A percentile compares a stretch with the other conserved stretches of the same genome.
These are phyloP conservation scores for Camponotus fellah DNA, from an alignment of 2,888 invertebrate genomes.

Conservation along the genomic window DNA sequence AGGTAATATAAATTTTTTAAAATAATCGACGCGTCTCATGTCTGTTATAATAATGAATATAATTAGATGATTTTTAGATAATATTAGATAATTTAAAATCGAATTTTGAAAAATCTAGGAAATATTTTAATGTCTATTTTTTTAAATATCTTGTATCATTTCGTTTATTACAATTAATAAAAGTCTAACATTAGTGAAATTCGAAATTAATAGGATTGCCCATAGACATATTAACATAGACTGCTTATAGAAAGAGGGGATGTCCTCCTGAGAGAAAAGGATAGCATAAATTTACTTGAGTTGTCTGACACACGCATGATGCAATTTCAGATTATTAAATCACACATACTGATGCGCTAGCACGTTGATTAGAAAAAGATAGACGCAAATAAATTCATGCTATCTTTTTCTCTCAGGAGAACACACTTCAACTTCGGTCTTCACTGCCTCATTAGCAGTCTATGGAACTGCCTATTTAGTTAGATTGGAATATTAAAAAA, in stretches of 20 bases:
- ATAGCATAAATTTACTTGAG: too few relatives aligned
- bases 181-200: neutral
- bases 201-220: neutral
- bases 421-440: too few relatives aligned
- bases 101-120: neutral
- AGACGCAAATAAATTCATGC: too few relatives aligned
- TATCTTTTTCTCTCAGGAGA: too few relatives aligned
- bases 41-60: neutral
- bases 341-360: too few relatives aligned
- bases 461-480: neutral
- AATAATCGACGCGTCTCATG: neutral
- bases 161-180: neutral
- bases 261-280: too few relatives aligned
- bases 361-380: too few relatives aligned
- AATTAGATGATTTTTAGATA: neutral
- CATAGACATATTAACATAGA: too few relatives aligned
- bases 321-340: too few relatives aligned
- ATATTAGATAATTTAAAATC: neutral
- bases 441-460: too few relatives aligned
- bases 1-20: neutral
- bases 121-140: neutral
- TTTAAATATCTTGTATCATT: neutral
- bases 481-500: neutral
- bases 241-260: too few relatives aligned
- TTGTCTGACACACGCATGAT: too few relatives aligned